Conservation (phyloP, 2,888 invertebrate species). For the Sicus ferrugineus region DNA sequence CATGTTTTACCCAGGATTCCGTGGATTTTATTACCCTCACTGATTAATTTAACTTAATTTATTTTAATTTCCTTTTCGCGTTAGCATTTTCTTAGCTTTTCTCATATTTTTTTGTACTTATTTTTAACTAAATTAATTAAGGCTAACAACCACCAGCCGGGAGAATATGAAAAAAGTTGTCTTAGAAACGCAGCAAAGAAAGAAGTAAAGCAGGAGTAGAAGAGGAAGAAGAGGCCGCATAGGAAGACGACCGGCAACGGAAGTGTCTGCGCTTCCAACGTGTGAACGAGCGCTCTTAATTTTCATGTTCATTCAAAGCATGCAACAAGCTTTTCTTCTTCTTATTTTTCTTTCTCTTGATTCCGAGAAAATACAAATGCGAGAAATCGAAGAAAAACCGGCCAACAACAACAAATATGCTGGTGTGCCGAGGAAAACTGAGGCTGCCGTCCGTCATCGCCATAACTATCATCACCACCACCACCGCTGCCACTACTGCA, state of each 20-base stretch:
- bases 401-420: conserved; percentile 6
- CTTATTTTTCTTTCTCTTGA: background rate
- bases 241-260: background rate
- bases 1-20: too few relatives aligned
- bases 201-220: background rate
- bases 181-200: background rate
- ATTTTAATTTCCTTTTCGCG: too few relatives aligned
- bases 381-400: background rate
- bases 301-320: background rate
- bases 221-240: background rate
- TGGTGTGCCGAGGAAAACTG: conserved; percentile 9
- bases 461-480: background rate
- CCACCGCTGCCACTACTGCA: background rate
- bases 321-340: background rate
- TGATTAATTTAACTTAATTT: too few relatives aligned
- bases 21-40: too few relatives aligned
- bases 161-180: background rate
- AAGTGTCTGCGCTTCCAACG: conserved; percentile 4
- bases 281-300: conserved; percentile 13
- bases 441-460: conserved; percentile 12
- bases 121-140: conserved; percentile 15
- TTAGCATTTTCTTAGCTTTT: too few relatives aligned
- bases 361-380: background rate
- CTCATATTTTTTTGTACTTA: background rate
- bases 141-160: background rate